Percentiles rank a stretch among this genome's conserved stretches.
These are phyloP conservation scores for Lordiphosa mommai DNA, from an alignment of 1,140 invertebrate genomes.

Conservation along the genomic window DNA sequence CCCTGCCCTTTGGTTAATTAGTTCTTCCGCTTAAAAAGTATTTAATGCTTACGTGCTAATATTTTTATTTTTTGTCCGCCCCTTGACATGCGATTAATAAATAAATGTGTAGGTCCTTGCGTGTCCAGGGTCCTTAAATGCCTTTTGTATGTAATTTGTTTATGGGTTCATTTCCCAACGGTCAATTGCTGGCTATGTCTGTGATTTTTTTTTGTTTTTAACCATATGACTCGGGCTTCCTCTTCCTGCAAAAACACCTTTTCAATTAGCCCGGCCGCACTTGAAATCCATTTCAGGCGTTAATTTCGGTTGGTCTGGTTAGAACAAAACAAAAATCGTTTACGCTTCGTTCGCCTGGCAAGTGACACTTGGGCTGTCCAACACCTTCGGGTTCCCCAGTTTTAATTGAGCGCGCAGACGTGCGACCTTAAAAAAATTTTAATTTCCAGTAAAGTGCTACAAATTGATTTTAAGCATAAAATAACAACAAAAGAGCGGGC, in stretches of 20 bases:
- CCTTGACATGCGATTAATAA: slow-evolving; percentile 74
- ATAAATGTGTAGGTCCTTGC: slow-evolving; percentile 62
- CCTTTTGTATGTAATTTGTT: slow-evolving; percentile 63
- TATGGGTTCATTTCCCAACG: slow-evolving; percentile 79
- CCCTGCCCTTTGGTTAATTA: slow-evolving; percentile 59
- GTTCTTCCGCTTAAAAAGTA: slow-evolving; percentile 72
- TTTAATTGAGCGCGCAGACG: slow-evolving; percentile 68
- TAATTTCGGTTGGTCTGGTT: slow-evolving; percentile 45
- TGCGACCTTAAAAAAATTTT: slow-evolving; percentile 47
- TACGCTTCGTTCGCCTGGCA: slow-evolving; percentile 49
- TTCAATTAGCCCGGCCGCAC: slow-evolving; percentile 70
- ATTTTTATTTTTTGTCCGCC: slow-evolving; percentile 29
- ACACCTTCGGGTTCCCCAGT: slow-evolving; percentile 22
- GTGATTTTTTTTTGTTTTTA: slow-evolving; percentile 60
- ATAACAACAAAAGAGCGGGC: not conserved
- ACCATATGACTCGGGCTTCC: slow-evolving; percentile 13
- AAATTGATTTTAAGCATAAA: slow-evolving; percentile 63
- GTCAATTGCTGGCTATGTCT: slow-evolving; percentile 74
- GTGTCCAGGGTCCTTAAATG: slow-evolving; percentile 56
- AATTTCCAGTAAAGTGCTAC: slow-evolving; percentile 69
- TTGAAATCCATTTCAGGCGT: slow-evolving; percentile 74
- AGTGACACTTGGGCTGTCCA: slow-evolving; percentile 51
- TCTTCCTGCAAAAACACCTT: slow-evolving; percentile 44
- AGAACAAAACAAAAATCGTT: slow-evolving; percentile 49
- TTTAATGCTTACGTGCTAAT: slow-evolving; percentile 74